Conservation (phyloP, 2,113 vertebrate genomes). For the Taxidea taxus region DNA sequence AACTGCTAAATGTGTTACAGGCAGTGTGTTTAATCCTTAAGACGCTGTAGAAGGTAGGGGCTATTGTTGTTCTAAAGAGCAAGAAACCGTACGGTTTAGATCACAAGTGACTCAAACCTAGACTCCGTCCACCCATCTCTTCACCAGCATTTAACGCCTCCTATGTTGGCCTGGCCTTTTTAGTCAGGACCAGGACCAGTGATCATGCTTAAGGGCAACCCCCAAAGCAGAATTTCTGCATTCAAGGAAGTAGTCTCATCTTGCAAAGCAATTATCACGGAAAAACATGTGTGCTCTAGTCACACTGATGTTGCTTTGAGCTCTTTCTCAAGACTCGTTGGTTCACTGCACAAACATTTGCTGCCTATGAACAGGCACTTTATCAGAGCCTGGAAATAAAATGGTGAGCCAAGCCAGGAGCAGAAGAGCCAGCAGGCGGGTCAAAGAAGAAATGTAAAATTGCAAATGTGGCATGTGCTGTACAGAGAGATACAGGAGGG, state of each 20-base stretch:
- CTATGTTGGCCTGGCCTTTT: not conserved
- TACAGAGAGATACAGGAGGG: not conserved
- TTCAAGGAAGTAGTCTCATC: not conserved
- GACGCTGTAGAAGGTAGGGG: not conserved
- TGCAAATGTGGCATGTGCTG: not conserved
- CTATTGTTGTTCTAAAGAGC: not conserved
- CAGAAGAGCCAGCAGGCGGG: not conserved
- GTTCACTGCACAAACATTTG: not conserved
- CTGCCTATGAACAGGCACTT: not conserved
- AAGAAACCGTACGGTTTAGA: not conserved
- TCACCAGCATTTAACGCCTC: not conserved
- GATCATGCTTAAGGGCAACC: not conserved
- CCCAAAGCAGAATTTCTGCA: not conserved
- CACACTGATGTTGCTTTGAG: not conserved
- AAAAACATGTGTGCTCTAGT: not conserved
- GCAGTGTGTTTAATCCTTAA: not conserved
- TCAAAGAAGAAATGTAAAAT: not conserved
- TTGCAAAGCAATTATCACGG: not conserved
- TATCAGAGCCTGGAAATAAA: not conserved
- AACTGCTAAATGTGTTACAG: not conserved
- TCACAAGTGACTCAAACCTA: not conserved
- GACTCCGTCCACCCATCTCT: not conserved
- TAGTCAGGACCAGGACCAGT: not conserved
- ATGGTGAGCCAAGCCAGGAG: not conserved
- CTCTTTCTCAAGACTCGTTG: not conserved